Evolutionary conservation across 2,113 vertebrate species (phyloP).

Genomic region (Elephantulus edwardii): DNA sequence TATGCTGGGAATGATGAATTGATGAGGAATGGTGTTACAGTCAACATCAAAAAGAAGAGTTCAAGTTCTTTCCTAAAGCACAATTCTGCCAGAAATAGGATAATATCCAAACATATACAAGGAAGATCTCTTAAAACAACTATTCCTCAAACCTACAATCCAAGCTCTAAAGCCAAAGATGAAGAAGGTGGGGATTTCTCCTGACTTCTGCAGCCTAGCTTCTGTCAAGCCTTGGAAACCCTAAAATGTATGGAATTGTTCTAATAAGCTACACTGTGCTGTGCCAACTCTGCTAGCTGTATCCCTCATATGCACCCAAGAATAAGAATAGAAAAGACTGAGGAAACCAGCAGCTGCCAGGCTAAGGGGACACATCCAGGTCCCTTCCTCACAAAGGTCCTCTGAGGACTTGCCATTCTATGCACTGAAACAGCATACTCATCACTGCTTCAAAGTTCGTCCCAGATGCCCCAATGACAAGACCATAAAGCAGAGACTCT

Average conservation of each 20-base stretch:
- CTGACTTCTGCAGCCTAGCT: no score
- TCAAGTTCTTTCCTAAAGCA: no score
- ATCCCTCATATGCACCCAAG: no score
- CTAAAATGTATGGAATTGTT: not conserved
- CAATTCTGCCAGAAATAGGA: no score
- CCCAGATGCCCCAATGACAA: not conserved
- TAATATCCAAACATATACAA: no score
- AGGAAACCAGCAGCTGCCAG: not conserved
- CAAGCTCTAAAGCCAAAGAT: no score
- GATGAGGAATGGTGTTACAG: no score
- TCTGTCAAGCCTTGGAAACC: not conserved
- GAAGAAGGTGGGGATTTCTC: no score
- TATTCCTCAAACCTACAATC: no score
- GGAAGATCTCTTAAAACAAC: no score
- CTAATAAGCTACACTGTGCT: not conserved
- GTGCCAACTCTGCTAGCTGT: not conserved
- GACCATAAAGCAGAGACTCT: not conserved
- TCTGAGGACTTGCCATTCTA: not conserved
- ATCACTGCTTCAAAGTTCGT: not conserved
- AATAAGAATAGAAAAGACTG: not conserved
- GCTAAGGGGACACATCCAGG: not conserved
- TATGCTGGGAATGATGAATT: no score
- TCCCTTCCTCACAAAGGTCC: not conserved
- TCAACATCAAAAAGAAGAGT: no score
- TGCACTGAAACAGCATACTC: not conserved